Evolutionary conservation across 2,888 invertebrate species (phyloP), one percentile per base, ranked within the genome.

Genomic region (Xestia rhomboidea): DNA sequence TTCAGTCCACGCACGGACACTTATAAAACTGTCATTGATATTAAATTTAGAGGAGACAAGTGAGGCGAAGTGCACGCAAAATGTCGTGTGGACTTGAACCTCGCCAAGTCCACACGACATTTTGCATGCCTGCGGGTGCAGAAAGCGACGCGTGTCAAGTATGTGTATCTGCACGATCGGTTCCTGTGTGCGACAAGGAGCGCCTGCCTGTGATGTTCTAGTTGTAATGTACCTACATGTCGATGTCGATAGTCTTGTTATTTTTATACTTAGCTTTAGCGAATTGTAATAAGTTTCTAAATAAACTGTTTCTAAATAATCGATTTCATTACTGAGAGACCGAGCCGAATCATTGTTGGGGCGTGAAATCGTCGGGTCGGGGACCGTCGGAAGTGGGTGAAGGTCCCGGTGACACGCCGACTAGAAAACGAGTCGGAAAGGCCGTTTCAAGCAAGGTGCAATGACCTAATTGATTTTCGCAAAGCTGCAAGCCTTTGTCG

Each of bases 241-340:
- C 87, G 85, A 81, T 90, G 74, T 73, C 88, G 71, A 85, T 88
- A 88, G 88, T 88, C 84, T 90, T 94, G 94, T 91, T 95, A 94
- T 93, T 96, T 96, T 96, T 96, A 93, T 96, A 96, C 92, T 92
- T 95, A 95, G 93, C 85, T 87, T 93, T 93, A 92, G 92, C 87
- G 83, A 91, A 91, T 88, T 88, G 92, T 91, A 87, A 87, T 95
- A 94, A 93, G 95, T 96, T 96, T 95, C 96, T 91, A 94, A 96
- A 96, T 96, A 96, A 96, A 96, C 86, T 84, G 90, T 96, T 95
- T 95, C 95, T 94, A 94, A 96, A 95, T 88, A 89, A 88, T 90
- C 87, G 91, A 91, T 95, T 95, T 95, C 94, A 93, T 95, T 94
- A 92, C 91, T 92, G 90, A 88, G 91, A 88, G 87, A 86, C 90